Evolutionary conservation across 2,888 invertebrate species (phyloP).

Genomic region (Acleris cristana): DNA sequence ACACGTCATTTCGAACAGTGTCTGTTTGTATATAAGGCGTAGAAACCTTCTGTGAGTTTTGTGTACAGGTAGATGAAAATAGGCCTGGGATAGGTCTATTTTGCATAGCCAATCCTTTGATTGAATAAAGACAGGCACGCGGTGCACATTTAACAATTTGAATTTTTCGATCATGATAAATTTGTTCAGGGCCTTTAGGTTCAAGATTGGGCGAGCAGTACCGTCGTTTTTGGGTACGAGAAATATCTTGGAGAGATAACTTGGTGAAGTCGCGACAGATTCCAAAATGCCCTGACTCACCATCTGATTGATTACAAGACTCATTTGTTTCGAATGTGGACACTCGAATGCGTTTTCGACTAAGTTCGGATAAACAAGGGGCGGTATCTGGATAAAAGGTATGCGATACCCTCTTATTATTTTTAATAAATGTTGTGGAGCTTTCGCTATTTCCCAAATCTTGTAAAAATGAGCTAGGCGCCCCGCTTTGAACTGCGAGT

Average conservation of each 20-base stretch:
- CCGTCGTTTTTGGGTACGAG: constrained; percentile 26
- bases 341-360: not conserved
- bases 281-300: constrained; percentile 31
- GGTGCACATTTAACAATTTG: constrained; percentile 35
- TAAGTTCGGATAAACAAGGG: not conserved
- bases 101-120: constrained; percentile 36
- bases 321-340: constrained; percentile 16
- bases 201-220: constrained; percentile 27
- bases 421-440: not conserved
- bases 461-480: constrained; percentile 3
- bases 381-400: constrained; percentile 9
- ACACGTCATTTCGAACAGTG: constrained; percentile 40
- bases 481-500: constrained; percentile 11
- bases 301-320: constrained; percentile 24
- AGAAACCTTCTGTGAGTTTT: constrained; percentile 38
- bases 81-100: constrained; percentile 39
- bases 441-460: not conserved
- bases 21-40: constrained; percentile 32
- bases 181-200: constrained; percentile 34
- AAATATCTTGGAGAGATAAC: constrained; percentile 33
- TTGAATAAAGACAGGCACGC: constrained; percentile 36
- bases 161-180: constrained; percentile 32
- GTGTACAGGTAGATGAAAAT: constrained; percentile 37
- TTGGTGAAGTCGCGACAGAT: constrained; percentile 15
- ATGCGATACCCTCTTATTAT: constrained; percentile 22